Evolutionary conservation across 64 coral and sea anemone genomes (phyloP).

Genomic region (Montipora sp.): DNA sequence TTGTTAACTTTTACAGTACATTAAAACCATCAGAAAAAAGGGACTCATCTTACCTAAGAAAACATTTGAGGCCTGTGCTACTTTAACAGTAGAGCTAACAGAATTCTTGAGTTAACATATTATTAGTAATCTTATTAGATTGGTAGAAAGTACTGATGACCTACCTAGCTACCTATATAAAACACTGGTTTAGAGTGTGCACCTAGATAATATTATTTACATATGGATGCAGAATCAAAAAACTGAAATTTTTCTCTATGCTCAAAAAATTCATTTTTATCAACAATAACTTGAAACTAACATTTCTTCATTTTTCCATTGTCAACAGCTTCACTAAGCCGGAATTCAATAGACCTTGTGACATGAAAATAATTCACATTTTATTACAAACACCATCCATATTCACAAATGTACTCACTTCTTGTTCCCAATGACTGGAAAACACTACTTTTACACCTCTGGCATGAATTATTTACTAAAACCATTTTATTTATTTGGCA

Average conservation of each 20-base stretch:
- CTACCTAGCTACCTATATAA: background rate
- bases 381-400: constrained; percentile 39
- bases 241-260: background rate
- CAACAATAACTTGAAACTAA: background rate
- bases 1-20: too few species aligned
- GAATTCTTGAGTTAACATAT: too few species aligned
- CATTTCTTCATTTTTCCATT: background rate
- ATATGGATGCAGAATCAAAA: background rate
- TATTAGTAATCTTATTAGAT: background rate
- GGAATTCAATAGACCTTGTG: background rate
- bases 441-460: constrained; percentile 28
- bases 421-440: background rate
- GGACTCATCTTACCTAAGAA: too few species aligned
- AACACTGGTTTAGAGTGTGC: background rate
- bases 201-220: background rate
- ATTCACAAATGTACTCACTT: constrained; percentile 19
- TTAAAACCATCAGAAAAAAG: too few species aligned
- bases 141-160: background rate
- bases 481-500: background rate
- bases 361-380: constrained; percentile 31
- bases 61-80: too few species aligned
- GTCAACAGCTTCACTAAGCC: background rate
- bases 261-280: constrained; percentile 1
- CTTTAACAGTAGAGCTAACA: too few species aligned
- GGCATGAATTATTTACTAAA: background rate